Percentiles rank a stretch among this genome's conserved stretches.
Conservation (phyloP, 2,888 invertebrate species). For the Chrysina gloriosa region DNA sequence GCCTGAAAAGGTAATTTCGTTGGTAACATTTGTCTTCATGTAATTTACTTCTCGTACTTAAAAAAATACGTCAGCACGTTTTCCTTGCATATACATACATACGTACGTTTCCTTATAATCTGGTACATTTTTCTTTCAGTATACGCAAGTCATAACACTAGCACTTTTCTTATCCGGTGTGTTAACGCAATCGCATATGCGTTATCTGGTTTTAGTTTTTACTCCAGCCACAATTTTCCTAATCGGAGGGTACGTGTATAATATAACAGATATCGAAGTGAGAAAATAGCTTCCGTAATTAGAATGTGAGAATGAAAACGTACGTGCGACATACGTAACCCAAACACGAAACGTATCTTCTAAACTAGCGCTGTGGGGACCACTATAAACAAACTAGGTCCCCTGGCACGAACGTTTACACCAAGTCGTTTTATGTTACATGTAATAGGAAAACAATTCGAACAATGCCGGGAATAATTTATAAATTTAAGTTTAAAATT, state of each 20-base stretch:
- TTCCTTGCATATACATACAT: no score
- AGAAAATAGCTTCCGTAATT: constrained; percentile 9
- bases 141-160: background rate
- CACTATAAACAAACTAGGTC: constrained; percentile 3
- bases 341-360: constrained; percentile 16
- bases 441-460: background rate
- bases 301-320: background rate
- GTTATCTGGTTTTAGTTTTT: constrained; percentile 15
- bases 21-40: no score
- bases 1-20: no score
- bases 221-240: background rate
- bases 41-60: no score
- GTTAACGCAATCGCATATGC: background rate
- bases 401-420: background rate
- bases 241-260: background rate
- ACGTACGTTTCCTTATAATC: no score
- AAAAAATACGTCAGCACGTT: no score
- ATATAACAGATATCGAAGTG: background rate
- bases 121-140: background rate
- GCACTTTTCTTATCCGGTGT: background rate
- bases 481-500: no score
- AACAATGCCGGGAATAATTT: no score
- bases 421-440: background rate
- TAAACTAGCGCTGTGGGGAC: background rate
- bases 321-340: background rate